Evolutionary conservation across 2,113 vertebrate genomes (phyloP).

Genomic region (Neotoma lepida): DNA sequence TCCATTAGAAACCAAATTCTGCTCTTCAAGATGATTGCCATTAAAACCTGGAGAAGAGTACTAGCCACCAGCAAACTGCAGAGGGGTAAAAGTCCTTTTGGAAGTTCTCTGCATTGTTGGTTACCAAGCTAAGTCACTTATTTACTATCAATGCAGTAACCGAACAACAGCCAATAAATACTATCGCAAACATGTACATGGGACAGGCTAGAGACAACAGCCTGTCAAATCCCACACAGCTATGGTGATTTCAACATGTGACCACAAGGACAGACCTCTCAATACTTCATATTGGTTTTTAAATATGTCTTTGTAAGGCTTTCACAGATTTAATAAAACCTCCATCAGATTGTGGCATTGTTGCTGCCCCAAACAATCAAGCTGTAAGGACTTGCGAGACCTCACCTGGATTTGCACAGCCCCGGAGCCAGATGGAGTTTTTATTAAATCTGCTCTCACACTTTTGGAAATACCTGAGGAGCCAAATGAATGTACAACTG

Average conservation of each 20-base stretch:
- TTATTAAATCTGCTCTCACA: conserved; percentile 81
- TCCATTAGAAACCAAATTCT: conserved; percentile 44
- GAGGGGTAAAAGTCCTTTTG: background rate
- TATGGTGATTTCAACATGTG: conserved; percentile 43
- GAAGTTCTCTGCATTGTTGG: background rate
- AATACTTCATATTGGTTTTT: conserved; percentile 60
- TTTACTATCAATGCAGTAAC: conserved; percentile 36
- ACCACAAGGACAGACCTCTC: background rate
- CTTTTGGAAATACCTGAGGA: conserved; percentile 53
- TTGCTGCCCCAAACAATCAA: conserved; percentile 69
- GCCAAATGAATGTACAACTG: background rate
- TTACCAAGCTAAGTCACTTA: background rate
- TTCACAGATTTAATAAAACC: conserved; percentile 81
- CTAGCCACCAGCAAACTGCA: background rate
- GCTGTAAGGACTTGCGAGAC: conserved; percentile 61
- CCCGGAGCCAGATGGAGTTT: conserved; percentile 59
- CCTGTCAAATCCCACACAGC: conserved; percentile 43
- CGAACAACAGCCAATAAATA: conserved; percentile 33
- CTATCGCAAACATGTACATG: background rate
- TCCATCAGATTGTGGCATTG: background rate
- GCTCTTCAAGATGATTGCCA: background rate
- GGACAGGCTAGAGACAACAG: background rate
- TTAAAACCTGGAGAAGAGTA: background rate
- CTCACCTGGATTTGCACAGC: conserved; percentile 54
- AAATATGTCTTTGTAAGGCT: conserved; percentile 67